Evolutionary conservation across 2,797 vertebrate species (phyloP).

Genomic region (Ibycter americanus): DNA sequence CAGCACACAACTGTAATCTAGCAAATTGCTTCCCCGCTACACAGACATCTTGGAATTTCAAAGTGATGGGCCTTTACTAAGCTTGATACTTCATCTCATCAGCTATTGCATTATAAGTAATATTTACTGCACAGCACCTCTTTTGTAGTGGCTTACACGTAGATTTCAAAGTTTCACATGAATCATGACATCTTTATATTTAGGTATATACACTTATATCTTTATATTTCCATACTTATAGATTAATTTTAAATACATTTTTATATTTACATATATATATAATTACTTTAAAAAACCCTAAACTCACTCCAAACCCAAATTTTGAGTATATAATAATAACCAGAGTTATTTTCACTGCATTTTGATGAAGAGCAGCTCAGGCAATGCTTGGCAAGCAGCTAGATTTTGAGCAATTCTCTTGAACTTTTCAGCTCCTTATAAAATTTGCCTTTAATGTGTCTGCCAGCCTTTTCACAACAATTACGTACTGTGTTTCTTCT

Average conservation of each 20-base stretch:
- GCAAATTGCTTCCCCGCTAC: not conserved
- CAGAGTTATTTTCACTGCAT: not conserved
- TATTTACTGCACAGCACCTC: constrained; percentile 4
- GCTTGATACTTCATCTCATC: not conserved
- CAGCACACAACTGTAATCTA: constrained; percentile 1
- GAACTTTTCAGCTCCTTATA: not conserved
- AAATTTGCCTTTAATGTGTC: not conserved
- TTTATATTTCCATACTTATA: not conserved
- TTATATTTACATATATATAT: not conserved
- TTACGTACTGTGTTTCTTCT: not conserved
- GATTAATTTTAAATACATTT: not conserved
- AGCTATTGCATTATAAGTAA: not conserved
- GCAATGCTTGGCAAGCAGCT: not conserved
- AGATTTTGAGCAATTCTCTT: not conserved
- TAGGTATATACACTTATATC: not conserved
- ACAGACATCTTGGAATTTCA: not conserved
- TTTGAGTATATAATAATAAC: not conserved
- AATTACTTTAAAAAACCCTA: not conserved
- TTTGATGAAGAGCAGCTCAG: constrained; percentile 11
- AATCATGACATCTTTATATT: not conserved
- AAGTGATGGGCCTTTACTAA: constrained; percentile 8
- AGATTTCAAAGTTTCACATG: not conserved
- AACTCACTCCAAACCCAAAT: not conserved
- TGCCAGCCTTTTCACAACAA: not conserved
- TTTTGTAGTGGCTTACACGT: not conserved